Base-by-base conservation (phyloP, 1,140 invertebrate species). In the Tyrophagus putrescentiae region DNA sequence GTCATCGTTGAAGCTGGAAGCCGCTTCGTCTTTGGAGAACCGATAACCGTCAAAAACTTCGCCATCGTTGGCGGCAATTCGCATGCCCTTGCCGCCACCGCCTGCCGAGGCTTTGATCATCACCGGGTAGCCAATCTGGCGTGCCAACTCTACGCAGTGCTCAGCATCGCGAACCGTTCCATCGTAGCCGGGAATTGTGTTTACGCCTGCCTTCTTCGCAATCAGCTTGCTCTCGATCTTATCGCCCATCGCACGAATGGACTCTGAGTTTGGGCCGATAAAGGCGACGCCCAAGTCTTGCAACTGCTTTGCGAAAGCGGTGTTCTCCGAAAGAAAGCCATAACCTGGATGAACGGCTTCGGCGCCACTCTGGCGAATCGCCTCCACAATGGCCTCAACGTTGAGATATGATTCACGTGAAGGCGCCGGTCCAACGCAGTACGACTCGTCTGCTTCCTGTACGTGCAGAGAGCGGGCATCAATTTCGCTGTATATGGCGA, bases 21-120 rank as follows among this genome's bases (percentile, higher is more conserved):
- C 71, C 2, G 82, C 82, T 69, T 82, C 81, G 63, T 79, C 72
- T 36, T 75, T 74, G 0, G 78, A 79, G 23, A 83, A 71, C 21
- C 75, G 70, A 67, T 76, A 81, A 4, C 78, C 77, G 67, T 76
- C 73, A 72, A 73, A 72, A 3, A 78, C 76, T 69, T 84, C 80
- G 60, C 80, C 71, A 64, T 84, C 81, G 73, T 81, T 80, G 73
- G 77, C 76, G 0, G 81, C 82, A 64, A 84, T 79, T 62, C 83
- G 71, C 82, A 84, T 84, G 31, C 83, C 83, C 68, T 83, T 83
- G 13, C 83, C 83, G 44, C 82, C 82, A 57, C 82, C 82, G 52
- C 82, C 82, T 58, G 80, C 80, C 29, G 81, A 81, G 1, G 81
- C 82, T 70, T 84, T 84, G 53, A 84, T 81, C 82, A 84, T 84